Evolutionary conservation across 2,797 vertebrate species (phyloP), one percentile per base, ranked within the genome.

Genomic region (Parauchenoglanis ngamensis): DNA sequence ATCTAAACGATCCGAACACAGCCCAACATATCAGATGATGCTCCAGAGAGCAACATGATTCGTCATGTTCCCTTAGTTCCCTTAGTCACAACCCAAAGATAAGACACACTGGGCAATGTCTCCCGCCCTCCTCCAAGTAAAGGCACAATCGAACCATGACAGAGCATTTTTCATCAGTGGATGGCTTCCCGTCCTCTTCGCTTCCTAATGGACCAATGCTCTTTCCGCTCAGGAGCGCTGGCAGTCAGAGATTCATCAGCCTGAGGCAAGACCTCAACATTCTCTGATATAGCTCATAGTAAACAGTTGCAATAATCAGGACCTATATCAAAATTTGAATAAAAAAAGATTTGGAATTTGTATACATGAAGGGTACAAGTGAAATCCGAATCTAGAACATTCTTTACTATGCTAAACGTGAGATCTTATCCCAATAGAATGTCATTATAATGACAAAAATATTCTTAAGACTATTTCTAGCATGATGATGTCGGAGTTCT

Each of bases 81-180:
- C 59, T 88, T 70, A 76, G 83, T 83, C 85, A 87, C 78, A 52
- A 65, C 56, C 78, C 86, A 87, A 87, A 59, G 78, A 86, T 83
- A 85, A 79, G 84, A 78, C 81, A 87, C 11, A 44, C 13, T 46
- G 73, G 61, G 23, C 77, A 68, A 81, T 28, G 56, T 63, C 23
- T 76, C 63, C 54, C 25, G 0, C 72, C 87, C 84, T 59, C 19
- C 87, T 78, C 70, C 12, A 85, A 88, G 63, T 63, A 82, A 82
- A 88, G 87, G 70, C 78, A 72, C 87, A 54, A 85, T 79, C 80
- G 56, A 72, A 88, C 85, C 56, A 89, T 90, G 86, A 90, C 87
- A 35, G 77, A 81, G 90, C 88, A 77, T 72, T 87, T 88, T 86
- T 85, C 61, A 82, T 49, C 72, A 65, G 70, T 31, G 54, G 84